Evolutionary conservation across 2,797 vertebrate genomes (phyloP).

Genomic region (Enoplosus armatus): DNA sequence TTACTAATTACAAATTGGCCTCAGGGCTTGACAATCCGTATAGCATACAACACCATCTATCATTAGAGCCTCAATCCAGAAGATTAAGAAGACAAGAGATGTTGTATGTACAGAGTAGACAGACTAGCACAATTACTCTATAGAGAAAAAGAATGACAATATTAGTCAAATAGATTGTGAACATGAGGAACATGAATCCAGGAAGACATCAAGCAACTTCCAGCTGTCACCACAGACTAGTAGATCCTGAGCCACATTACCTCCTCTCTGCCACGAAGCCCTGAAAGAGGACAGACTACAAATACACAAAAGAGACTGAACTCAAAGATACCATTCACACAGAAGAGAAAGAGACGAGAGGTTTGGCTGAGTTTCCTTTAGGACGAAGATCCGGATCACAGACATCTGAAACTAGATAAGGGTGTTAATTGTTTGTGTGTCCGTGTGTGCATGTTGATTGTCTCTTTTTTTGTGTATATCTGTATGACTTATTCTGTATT

Average conservation of each 20-base stretch:
- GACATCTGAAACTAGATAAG: background rate
- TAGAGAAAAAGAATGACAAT: background rate
- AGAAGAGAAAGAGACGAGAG: too few relatives aligned
- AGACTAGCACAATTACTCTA: background rate
- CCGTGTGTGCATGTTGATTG: background rate
- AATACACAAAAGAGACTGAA: background rate
- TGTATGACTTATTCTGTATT: constrained; percentile 3
- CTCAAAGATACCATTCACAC: background rate
- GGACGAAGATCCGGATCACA: background rate
- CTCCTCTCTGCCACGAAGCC: too few relatives aligned
- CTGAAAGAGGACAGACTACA: too few relatives aligned
- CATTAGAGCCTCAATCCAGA: background rate
- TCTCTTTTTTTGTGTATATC: background rate
- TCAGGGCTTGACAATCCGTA: background rate
- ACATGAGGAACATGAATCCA: background rate
- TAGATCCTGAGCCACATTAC: too few relatives aligned
- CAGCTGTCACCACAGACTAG: background rate
- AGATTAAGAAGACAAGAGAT: background rate
- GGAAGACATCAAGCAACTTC: background rate
- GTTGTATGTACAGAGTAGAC: background rate
- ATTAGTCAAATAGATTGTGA: background rate
- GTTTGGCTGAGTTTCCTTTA: background rate
- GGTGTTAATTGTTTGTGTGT: background rate
- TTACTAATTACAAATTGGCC: background rate
- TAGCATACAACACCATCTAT: background rate